Evolutionary conservation across 2,113 vertebrate species (phyloP), one percentile per base, ranked within the genome.

Genomic region (Trichechus manatus): DNA sequence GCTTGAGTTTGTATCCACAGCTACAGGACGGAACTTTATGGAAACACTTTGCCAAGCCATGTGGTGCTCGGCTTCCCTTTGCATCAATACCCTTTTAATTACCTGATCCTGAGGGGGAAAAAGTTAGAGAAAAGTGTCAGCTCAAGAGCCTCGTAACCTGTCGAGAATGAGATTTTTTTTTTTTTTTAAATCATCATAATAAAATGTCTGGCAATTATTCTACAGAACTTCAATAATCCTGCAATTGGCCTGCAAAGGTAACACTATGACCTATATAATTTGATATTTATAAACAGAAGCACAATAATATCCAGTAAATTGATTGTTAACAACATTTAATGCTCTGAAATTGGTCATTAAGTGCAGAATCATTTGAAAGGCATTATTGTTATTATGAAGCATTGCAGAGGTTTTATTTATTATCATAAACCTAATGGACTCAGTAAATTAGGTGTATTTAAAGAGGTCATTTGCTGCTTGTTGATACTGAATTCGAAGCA

Each of bases 1-100:
- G 99, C 99, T 99, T 99, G 99, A 99, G 99, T 99, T 99, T 99
- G 99, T 98, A 99, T 99, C 99, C 98, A 97, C 99, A 98, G 99
- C 99, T 98, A 99, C 97, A 98, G 98, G 99, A 98, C 98, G 98
- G 98, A 99, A 98, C 99, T 99, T 99, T 97, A 99, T 96, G 98
- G 98, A 98, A 98, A 98, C 97, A 95, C 98, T 98, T 97, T 99
- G 99, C 99, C 99, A 99, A 99, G 98, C 98, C 98, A 13, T 98
- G 98, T 93, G 97, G 97, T 17, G 96, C 89, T 97, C 97, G 3
- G 81, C 19, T 74, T 91, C 97, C 97, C 17, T n/a, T 95, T 5
- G 9, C 97, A 98, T 98, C 98, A 87, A 95, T 98, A 94, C 97
- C 95, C 93, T 94, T 97, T 98, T 97, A 97, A 63, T 96, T 98